Conservation (phyloP, 2,797 vertebrate genomes). For the Smutsia gigantea region DNA sequence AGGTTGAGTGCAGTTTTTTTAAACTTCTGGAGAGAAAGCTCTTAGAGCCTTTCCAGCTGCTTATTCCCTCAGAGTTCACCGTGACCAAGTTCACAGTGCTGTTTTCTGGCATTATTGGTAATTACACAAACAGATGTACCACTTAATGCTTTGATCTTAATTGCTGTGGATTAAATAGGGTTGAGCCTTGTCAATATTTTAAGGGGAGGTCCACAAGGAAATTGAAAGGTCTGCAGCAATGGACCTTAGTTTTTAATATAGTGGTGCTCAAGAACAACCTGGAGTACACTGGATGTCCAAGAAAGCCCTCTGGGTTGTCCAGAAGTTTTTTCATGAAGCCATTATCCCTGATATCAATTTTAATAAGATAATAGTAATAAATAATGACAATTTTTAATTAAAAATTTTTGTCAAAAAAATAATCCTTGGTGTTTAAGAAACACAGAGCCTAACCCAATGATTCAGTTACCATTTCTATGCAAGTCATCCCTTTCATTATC, state of each 20-base stretch:
- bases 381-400: constrained; percentile 7
- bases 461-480: neutral
- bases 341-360: constrained; percentile 13
- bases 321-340: constrained; percentile 26
- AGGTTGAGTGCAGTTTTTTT: neutral
- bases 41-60: constrained; percentile 14
- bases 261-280: neutral
- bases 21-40: constrained; percentile 29
- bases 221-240: constrained; percentile 8
- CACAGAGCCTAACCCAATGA: neutral
- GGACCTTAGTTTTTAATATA: neutral
- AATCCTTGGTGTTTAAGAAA: neutral
- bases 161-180: constrained; percentile 36
- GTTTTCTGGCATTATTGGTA: constrained; percentile 46
- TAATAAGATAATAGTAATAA: neutral
- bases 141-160: constrained; percentile 67
- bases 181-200: constrained; percentile 51
- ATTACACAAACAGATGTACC: constrained; percentile 55
- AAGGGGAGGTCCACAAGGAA: neutral
- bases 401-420: neutral
- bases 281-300: neutral
- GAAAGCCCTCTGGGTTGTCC: neutral
- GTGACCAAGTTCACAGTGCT: constrained; percentile 44
- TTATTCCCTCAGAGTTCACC: constrained; percentile 51
- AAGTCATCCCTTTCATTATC: neutral